Conservation (phyloP, 1,140 invertebrate genomes). For the Monochamus saltuarius region DNA sequence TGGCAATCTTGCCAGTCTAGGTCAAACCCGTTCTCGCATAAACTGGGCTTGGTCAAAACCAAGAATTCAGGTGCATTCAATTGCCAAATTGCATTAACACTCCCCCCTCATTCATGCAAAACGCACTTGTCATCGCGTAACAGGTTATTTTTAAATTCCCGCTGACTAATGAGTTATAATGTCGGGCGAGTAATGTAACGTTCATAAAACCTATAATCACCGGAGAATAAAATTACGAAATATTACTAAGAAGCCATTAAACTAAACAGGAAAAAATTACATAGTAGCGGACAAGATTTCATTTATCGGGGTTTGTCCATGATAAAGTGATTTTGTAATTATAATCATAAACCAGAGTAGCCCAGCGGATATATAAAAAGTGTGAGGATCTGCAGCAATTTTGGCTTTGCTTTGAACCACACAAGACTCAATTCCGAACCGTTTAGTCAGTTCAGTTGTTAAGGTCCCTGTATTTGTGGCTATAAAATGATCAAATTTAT, state of each 20-base stretch:
- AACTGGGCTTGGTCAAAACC: conserved; percentile 1
- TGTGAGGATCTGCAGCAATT: no score
- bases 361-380: no score
- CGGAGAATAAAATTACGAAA: background rate
- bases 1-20: no score
- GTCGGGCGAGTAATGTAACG: background rate
- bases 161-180: background rate
- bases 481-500: no score
- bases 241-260: conserved; percentile 4
- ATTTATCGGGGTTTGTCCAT: no score
- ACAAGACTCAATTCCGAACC: no score
- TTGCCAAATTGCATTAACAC: conserved; percentile 6
- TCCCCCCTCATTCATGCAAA: conserved; percentile 1
- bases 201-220: conserved; percentile 6
- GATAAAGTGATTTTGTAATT: no score
- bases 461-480: no score
- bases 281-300: background rate
- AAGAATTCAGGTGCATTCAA: conserved; percentile 4
- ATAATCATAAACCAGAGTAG: no score
- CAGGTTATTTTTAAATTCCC: background rate
- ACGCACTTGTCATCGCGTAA: background rate
- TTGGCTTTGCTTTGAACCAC: no score
- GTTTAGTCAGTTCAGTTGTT: no score
- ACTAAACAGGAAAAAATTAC: conserved; percentile 9
- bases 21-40: background rate